These are phyloP conservation scores for Polyergus mexicanus DNA, from an alignment of 1,140 invertebrate genomes.

Conservation along the genomic window DNA sequence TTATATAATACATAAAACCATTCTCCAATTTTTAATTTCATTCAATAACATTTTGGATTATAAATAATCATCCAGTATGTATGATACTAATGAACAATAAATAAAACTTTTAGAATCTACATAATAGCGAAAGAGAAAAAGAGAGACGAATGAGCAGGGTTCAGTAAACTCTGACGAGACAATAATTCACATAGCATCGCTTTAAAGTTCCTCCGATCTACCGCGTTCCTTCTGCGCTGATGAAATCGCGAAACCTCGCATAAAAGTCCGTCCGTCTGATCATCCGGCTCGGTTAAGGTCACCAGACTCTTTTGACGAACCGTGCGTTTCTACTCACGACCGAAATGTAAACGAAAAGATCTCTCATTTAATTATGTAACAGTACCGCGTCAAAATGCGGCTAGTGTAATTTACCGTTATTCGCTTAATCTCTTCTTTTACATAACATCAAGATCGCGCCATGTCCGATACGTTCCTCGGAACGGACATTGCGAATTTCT, in stretches of 20 bases:
- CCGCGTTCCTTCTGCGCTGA: neutral
- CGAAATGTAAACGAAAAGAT: constrained; percentile 42
- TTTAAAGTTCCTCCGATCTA: neutral
- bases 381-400: neutral
- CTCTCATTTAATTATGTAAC: neutral
- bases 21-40: neutral
- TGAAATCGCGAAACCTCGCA: neutral
- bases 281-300: neutral
- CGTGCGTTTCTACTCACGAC: neutral
- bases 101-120: neutral
- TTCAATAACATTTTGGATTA: neutral
- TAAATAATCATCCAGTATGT: neutral
- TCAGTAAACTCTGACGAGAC: neutral
- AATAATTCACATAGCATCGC: neutral
- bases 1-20: neutral
- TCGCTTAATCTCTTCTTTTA: constrained; percentile 13
- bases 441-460: neutral
- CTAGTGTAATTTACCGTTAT: constrained; percentile 39
- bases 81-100: neutral
- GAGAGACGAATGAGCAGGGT: too few species aligned
- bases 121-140: neutral
- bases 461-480: too few species aligned
- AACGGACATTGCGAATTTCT: neutral
- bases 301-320: neutral
- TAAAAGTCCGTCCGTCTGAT: neutral